Conservation (phyloP, 1,140 invertebrate species). For the Pogonomyrmex barbatus region DNA sequence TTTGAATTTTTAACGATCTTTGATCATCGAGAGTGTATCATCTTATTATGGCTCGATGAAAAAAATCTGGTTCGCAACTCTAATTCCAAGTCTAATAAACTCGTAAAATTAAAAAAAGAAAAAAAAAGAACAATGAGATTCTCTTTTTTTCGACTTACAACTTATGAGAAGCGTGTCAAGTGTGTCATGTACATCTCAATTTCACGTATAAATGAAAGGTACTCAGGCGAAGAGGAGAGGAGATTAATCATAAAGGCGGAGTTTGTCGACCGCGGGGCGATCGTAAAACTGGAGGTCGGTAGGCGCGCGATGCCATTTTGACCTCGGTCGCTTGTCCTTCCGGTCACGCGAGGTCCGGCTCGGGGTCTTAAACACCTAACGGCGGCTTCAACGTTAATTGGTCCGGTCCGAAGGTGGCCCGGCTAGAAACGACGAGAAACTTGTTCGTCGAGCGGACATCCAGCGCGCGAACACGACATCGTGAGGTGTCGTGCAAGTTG, state of each 20-base stretch:
- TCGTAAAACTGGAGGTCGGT: slow-evolving; percentile 34
- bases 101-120: not conserved
- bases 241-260: not conserved
- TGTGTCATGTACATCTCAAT: not conserved
- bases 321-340: slow-evolving; percentile 59
- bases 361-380: slow-evolving; percentile 30
- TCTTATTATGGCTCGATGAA: slow-evolving; percentile 1
- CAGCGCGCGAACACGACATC: slow-evolving; percentile 9
- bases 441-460: slow-evolving; percentile 41
- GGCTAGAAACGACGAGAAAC: slow-evolving; percentile 17
- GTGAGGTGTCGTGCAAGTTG: slow-evolving; percentile 16
- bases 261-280: slow-evolving; percentile 11
- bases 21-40: slow-evolving; percentile 50
- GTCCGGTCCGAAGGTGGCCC: slow-evolving; percentile 16
- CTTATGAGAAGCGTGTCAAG: not conserved
- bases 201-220: not conserved
- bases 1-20: slow-evolving; percentile 60
- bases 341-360: slow-evolving; percentile 55
- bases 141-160: not conserved
- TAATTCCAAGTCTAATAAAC: not conserved
- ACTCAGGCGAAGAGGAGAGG: not conserved
- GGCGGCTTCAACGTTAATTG: slow-evolving; percentile 43
- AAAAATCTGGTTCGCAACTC: not conserved
- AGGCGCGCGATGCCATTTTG: slow-evolving; percentile 38
- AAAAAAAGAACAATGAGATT: not conserved